Evolutionary conservation across 1,140 invertebrate genomes (phyloP).

Genomic region (Drosophila punjabiensis): DNA sequence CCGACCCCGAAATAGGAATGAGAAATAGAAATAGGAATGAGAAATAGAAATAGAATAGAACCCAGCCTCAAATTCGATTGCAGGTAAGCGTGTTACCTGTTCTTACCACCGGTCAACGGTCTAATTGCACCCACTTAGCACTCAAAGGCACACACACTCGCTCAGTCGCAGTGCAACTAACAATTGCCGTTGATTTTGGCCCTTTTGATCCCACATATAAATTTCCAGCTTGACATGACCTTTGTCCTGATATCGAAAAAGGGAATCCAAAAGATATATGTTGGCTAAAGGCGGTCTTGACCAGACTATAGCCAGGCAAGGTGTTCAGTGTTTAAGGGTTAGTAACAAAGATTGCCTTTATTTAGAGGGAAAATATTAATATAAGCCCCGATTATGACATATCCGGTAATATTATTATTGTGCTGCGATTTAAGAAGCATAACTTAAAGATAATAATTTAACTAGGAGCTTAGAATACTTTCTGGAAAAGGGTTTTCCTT

Average conservation of each 20-base stretch:
- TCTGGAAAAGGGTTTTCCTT: no score
- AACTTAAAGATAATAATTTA: no score
- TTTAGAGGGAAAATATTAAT: not conserved
- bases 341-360: not conserved
- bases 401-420: not conserved
- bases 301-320: not conserved
- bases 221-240: constrained; percentile 64
- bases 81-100: constrained; percentile 51
- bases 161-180: constrained; percentile 54
- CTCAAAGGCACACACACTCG: constrained; percentile 26
- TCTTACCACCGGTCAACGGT: constrained; percentile 13
- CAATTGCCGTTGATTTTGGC: constrained; percentile 75
- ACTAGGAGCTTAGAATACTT: no score
- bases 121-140: constrained; percentile 81
- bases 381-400: not conserved
- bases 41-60: not conserved
- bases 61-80: constrained; percentile 10
- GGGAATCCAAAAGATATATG: not conserved
- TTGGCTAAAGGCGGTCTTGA: not conserved
- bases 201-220: constrained; percentile 66
- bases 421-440: not conserved
- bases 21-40: no score
- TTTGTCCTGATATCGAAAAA: constrained; percentile 31
- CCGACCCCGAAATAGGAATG: constrained; percentile 27
- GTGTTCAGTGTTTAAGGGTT: not conserved